Conservation (phyloP, 1,140 invertebrate species). For the Anastatus disparis region DNA sequence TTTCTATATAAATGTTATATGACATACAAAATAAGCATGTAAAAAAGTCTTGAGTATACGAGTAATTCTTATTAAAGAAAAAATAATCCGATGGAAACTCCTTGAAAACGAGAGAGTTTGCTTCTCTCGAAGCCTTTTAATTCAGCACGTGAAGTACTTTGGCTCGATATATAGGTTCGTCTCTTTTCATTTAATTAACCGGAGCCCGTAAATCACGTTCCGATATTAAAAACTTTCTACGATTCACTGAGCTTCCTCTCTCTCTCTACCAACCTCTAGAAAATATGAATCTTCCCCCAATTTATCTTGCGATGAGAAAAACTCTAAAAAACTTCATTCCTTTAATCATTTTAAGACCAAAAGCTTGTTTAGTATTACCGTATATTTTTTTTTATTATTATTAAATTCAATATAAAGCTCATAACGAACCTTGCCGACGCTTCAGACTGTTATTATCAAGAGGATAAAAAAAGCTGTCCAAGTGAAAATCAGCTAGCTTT, state of each 20-base stretch:
- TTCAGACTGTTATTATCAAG: too few relatives aligned
- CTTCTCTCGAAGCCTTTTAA: slow-evolving; percentile 34
- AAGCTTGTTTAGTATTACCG: too few relatives aligned
- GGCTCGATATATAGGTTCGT: slow-evolving; percentile 48
- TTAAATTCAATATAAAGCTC: too few relatives aligned
- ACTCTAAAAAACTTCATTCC: slow-evolving; percentile 20
- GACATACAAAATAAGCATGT: not conserved
- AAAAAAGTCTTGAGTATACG: slow-evolving; percentile 42
- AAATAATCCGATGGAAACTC: slow-evolving; percentile 43
- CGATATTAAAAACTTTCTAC: slow-evolving; percentile 58
- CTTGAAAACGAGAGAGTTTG: slow-evolving; percentile 44
- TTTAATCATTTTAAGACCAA: slow-evolving; percentile 19
- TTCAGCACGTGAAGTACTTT: slow-evolving; percentile 30
- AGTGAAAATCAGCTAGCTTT: too few relatives aligned
- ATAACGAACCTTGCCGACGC: too few relatives aligned
- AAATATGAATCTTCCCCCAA: slow-evolving; percentile 30
- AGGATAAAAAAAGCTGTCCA: too few relatives aligned
- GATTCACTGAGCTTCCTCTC: too few relatives aligned
- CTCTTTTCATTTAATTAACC: slow-evolving; percentile 59
- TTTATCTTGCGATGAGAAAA: slow-evolving; percentile 15
- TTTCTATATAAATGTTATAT: not conserved
- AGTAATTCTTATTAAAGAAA: slow-evolving; percentile 45
- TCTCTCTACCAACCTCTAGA: not conserved
- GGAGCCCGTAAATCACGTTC: slow-evolving; percentile 54
- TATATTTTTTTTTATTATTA: too few relatives aligned